A percentile compares a stretch with the other conserved stretches of the same genome.
Conservation (phyloP, 2,113 vertebrate species). For the Atherinomorus stipes region DNA sequence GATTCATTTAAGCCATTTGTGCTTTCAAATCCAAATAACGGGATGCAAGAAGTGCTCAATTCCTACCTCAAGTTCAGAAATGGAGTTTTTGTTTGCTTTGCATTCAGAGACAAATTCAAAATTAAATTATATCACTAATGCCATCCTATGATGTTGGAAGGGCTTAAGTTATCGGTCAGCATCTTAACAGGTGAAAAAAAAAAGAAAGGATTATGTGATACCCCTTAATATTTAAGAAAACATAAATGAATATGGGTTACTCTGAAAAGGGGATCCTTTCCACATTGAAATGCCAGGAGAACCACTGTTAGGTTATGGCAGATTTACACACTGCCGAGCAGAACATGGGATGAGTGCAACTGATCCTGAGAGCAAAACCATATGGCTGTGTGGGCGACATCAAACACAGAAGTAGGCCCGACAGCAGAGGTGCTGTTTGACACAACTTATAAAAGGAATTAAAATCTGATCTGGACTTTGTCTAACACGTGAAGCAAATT, state of each 20-base stretch:
- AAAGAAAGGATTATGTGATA: conserved; percentile 6
- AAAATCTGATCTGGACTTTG: conserved; percentile 69
- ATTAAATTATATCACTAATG: conserved; percentile 23
- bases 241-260: conserved; percentile 14
- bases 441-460: conserved; percentile 70
- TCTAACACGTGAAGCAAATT: conserved; percentile 61
- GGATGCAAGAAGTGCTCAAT: conserved; percentile 25
- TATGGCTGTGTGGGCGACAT: conserved; percentile 70
- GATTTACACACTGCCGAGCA: conserved; percentile 67
- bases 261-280: conserved; percentile 36
- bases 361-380: conserved; percentile 64
- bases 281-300: conserved; percentile 35
- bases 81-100: not conserved
- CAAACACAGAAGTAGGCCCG: conserved; percentile 56
- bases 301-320: conserved; percentile 41
- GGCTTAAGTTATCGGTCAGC: conserved; percentile 4
- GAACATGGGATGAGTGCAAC: conserved; percentile 53
- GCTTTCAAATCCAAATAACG: conserved; percentile 44
- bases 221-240: not conserved
- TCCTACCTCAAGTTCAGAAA: conserved; percentile 26
- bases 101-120: conserved; percentile 16
- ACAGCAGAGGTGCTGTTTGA: conserved; percentile 71
- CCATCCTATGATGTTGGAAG: conserved; percentile 1
- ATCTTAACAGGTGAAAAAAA: not conserved
- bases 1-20: conserved; percentile 18